These are phyloP conservation scores for Syrmaticus mikado DNA, from an alignment of 2,113 vertebrate genomes.

Conservation along the genomic window DNA sequence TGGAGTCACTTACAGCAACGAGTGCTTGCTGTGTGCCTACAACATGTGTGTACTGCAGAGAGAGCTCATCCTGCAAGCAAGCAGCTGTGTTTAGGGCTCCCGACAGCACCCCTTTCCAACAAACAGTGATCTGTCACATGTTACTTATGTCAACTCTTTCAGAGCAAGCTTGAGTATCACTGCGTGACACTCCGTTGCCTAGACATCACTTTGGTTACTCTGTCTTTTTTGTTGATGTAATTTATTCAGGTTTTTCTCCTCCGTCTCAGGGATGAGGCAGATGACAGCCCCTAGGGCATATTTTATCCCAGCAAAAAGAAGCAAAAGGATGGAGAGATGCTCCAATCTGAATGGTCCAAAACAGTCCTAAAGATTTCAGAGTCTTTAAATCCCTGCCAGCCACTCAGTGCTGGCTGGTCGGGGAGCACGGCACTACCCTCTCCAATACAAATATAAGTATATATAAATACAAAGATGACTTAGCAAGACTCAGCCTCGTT, in stretches of 20 bases:
- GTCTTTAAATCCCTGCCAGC: background rate
- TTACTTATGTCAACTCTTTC: background rate
- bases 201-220: accelerated
- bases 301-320: background rate
- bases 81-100: background rate
- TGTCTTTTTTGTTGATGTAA: background rate
- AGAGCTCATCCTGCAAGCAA: background rate
- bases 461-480: background rate
- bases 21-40: conserved; percentile 53
- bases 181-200: background rate
- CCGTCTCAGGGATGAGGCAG: background rate
- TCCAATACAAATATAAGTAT: background rate
- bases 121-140: background rate
- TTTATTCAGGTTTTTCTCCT: background rate
- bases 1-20: background rate
- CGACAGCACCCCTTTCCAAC: background rate
- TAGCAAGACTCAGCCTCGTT: background rate
- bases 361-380: background rate
- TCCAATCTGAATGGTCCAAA: background rate
- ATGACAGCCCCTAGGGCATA: background rate
- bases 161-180: background rate
- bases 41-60: background rate
- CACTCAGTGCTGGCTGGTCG: background rate
- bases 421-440: background rate
- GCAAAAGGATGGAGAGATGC: background rate